Conservation (phyloP, 2,113 vertebrate genomes). For the Sisor rabdophorus region DNA sequence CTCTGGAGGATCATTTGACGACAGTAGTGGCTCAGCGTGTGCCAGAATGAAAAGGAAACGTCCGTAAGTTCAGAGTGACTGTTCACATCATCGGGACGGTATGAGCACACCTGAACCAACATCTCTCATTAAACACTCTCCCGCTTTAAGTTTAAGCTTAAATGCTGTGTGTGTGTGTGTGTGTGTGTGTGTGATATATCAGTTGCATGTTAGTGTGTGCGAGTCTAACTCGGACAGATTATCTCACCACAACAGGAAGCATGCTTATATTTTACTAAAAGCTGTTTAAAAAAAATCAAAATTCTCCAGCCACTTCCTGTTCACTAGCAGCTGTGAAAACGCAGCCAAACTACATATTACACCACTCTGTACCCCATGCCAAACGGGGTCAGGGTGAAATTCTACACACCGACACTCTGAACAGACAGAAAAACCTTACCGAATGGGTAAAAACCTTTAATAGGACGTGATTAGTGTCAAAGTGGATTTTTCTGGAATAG, state of each 20-base stretch:
- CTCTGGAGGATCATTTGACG: constrained; percentile 15
- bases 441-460: not conserved
- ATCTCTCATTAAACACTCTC: constrained; percentile 1
- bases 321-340: constrained; percentile 45
- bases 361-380: constrained; percentile 1
- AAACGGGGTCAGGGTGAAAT: constrained; percentile 18
- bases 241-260: constrained; percentile 17
- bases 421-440: not conserved
- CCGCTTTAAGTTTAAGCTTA: not conserved
- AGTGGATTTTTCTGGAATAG: too few relatives aligned
- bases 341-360: constrained; percentile 25
- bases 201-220: not conserved
- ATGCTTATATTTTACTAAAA: not conserved
- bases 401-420: not conserved
- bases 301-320: constrained; percentile 40
- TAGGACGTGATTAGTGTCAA: not conserved
- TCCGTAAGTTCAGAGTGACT: not conserved
- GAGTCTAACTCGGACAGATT: not conserved
- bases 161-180: constrained; percentile 17
- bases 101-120: constrained; percentile 16
- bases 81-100: not conserved
- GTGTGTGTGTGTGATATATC: not conserved
- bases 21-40: constrained; percentile 15
- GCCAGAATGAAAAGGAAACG: constrained; percentile 25
- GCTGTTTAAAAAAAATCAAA: constrained; percentile 20